Conservation (phyloP, 35 echinoderm and acorn worm genomes). For the Holothuria glaberrima region DNA sequence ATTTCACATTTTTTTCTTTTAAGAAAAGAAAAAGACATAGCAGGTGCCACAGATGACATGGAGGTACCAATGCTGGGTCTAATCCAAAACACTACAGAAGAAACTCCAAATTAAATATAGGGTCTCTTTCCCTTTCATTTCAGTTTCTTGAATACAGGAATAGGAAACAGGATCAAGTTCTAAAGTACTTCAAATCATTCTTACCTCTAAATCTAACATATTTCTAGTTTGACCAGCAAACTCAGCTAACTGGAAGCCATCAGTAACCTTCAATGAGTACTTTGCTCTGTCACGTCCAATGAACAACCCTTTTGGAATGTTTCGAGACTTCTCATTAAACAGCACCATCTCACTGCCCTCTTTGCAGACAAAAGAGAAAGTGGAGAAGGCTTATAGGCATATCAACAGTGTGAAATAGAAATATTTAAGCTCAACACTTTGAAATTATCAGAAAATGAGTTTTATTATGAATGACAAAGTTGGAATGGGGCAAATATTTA, state of each 20-base stretch:
- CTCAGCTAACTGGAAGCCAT: slow-evolving; percentile 68
- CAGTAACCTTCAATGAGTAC: slow-evolving; percentile 55
- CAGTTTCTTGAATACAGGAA: too few species aligned
- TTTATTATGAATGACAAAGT: too few species aligned
- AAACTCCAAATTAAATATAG: not conserved
- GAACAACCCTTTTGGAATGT: slow-evolving; percentile 80
- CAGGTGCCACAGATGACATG: too few species aligned
- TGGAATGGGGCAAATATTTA: too few species aligned
- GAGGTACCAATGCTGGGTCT: too few species aligned
- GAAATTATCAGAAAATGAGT: too few species aligned
- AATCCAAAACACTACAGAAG: too few species aligned
- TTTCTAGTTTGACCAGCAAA: slow-evolving; percentile 42
- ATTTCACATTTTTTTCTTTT: too few species aligned
- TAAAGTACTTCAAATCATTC: not conserved
- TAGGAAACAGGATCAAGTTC: not conserved
- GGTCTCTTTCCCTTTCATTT: not conserved
- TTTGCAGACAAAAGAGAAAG: slow-evolving; percentile 52
- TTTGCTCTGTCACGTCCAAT: slow-evolving; percentile 79
- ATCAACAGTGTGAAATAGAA: too few species aligned
- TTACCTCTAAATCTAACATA: slow-evolving; percentile 76
- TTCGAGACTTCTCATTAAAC: slow-evolving; percentile 91
- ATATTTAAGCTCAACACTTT: too few species aligned
- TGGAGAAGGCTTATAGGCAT: not conserved
- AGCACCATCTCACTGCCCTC: slow-evolving; percentile 85
- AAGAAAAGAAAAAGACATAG: too few species aligned